Evolutionary conservation across 2,113 vertebrate species (phyloP), one percentile per base, ranked within the genome.

Genomic region (Channa maculata): DNA sequence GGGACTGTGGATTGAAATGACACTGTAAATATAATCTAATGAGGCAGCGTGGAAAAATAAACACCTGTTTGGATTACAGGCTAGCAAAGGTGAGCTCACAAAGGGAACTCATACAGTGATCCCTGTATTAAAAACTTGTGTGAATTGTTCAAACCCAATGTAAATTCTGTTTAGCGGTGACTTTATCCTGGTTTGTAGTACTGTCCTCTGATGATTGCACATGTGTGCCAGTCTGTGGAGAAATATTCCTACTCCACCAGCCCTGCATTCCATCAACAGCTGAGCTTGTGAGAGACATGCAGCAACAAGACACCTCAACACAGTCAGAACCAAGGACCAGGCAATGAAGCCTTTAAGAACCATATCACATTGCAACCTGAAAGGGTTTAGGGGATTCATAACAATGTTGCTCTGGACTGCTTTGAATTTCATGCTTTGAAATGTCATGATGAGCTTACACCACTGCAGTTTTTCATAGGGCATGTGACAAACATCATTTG

Each of bases 211-310:
- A 55, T 37, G 44, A 44, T 60, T 11, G 10, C 59, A 46, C 62
- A 79, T 66, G 58, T 39, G 59, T 75, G 73, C 62, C 75, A 68
- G 48, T 51, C 71, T 70, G 43, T 38, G 4, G 2, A 73, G 68
- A 79, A 77, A 75, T 14, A 69, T 67, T 77, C 77, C 6, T 64
- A 37, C 70, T 60, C 66, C 34, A 65, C 65, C 84, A 68, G 75
- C 54, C 52, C 70, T 2, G 55, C 88, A 90, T 90, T 91, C 88
- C 86, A 62, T 57, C 58, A 86, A 85, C 84, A 93, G 89, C 88
- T 92, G 88, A 91, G 86, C 65, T 59, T 71, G 63, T 54, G 77
- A 61, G 82, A 81, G 81, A 86, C 88, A 55, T 86, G 90, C 86
- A 82, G 78, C 53, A 77, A 90, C 89, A 89, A 79, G 84, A 90